Evolutionary conservation across 2,797 vertebrate genomes (phyloP).

Genomic region (Poecilia gillii): DNA sequence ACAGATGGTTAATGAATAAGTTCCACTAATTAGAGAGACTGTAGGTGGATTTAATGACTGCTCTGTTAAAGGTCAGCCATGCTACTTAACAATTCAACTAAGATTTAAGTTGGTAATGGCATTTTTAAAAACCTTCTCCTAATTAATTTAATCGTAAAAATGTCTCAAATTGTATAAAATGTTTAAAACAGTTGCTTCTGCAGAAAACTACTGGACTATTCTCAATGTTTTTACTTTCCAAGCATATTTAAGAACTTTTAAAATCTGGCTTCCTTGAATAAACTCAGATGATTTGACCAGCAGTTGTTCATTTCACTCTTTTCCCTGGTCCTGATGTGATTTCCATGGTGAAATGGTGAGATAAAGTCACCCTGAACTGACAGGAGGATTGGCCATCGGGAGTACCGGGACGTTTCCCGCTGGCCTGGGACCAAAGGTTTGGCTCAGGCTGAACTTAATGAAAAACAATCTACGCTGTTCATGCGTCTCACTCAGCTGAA

Average conservation of each 20-base stretch:
- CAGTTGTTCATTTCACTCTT: not conserved
- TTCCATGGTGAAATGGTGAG: not conserved
- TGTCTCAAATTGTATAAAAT: not conserved
- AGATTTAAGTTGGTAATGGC: not conserved
- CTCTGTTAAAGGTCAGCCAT: not conserved
- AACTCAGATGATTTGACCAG: not conserved
- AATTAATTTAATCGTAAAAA: not conserved
- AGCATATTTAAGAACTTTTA: not conserved
- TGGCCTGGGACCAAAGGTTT: too few relatives aligned
- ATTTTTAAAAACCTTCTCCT: not conserved
- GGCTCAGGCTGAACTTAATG: too few relatives aligned
- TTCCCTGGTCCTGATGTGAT: not conserved
- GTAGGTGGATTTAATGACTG: not conserved
- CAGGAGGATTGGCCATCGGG: not conserved
- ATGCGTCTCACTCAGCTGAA: too few relatives aligned
- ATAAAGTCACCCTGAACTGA: not conserved
- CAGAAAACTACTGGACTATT: not conserved
- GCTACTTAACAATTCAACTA: not conserved
- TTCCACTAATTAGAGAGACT: not conserved
- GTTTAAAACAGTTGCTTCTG: not conserved
- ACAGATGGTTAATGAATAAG: not conserved
- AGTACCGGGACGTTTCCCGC: too few relatives aligned
- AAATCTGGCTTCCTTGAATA: not conserved
- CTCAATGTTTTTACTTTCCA: not conserved
- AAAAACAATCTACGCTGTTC: too few relatives aligned